Base-by-base conservation (phyloP, 2,113 vertebrate species). In the Austrofundulus limnaeus region DNA sequence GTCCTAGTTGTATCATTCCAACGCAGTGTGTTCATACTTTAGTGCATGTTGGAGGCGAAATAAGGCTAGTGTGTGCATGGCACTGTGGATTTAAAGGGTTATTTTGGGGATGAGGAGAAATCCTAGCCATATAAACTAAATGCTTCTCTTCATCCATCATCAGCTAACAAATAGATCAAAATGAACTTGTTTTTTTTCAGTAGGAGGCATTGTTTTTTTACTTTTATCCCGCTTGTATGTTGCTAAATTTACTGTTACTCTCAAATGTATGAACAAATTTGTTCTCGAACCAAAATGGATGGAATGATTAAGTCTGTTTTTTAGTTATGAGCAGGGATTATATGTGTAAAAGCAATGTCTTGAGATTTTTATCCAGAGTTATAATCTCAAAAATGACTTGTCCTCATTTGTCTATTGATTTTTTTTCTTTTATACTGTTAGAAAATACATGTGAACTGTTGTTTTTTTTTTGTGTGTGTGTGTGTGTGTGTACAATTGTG, bases 181-280 rank as follows among this genome's bases (percentile, higher is more conserved):
- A 34, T n/a, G 49, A 50, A 64, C 54, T n/a, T 5, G 0, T 15
- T 59, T 43, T 52, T 63, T 61, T 34, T 39, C 53, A 51, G 25
- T 47, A 75, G n/a, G 47, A 42, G 41, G 34, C 48, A 51, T 43
- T 39, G 17, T 78, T 21, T 69, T 47, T n/a, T n/a, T n/a, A n/a
- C n/a, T n/a, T n/a, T n/a, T n/a, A n/a, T n/a, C n/a, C 10, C 37
- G 43, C 54, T 64, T 76, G 62, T 65, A 51, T 24, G 63, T 63
- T 16, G 20, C 51, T 74, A 78, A 79, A 78, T 34, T 34, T 34
- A 1, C 60, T 77, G 70, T 79, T 49, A 34, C 48, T 61, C 28
- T 73, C 58, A 68, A 78, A 72, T 62, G 47, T 34, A 13, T 45
- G 75, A 85, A 52, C 11, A 4, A 16, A 17, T 2, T 41, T n/a